phyloP scores from a whole-genome alignment of 2,888 invertebrate species.

The Erynnis tages region DNA sequence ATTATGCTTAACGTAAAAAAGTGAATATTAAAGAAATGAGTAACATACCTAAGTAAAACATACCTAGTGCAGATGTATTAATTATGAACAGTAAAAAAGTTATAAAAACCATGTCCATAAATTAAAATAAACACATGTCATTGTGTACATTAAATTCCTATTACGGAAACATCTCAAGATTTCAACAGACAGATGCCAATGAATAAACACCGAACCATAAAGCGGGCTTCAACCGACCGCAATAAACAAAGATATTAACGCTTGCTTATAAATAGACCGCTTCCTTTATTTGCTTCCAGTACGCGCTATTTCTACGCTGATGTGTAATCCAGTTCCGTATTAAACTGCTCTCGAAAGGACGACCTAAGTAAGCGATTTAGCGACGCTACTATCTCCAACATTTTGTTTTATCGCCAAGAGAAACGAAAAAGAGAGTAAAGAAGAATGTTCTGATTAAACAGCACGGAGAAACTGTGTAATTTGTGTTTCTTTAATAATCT shows the following conservation, averaged over 20 bases:
- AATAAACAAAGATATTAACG: constrained; percentile 17
- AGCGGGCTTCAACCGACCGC: constrained; percentile 8
- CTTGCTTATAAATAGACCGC: constrained; percentile 17
- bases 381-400: not conserved
- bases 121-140: too few relatives aligned
- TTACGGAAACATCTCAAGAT: not conserved
- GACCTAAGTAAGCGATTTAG: constrained; percentile 6
- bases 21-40: too few relatives aligned
- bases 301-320: constrained; percentile 39
- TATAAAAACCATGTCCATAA: too few relatives aligned
- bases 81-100: too few relatives aligned
- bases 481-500: too few relatives aligned
- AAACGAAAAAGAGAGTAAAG: too few relatives aligned
- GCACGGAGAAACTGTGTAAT: too few relatives aligned
- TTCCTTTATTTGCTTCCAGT: constrained; percentile 15
- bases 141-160: not conserved
- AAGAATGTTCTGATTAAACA: too few relatives aligned
- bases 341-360: constrained; percentile 25
- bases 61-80: too few relatives aligned
- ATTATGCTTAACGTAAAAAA: too few relatives aligned
- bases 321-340: constrained; percentile 53
- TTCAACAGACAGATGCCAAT: constrained; percentile 18
- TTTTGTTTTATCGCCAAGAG: not conserved
- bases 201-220: constrained; percentile 16
- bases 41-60: too few relatives aligned